Base-by-base conservation (phyloP, 2,113 vertebrate genomes). In the Rana temporaria region DNA sequence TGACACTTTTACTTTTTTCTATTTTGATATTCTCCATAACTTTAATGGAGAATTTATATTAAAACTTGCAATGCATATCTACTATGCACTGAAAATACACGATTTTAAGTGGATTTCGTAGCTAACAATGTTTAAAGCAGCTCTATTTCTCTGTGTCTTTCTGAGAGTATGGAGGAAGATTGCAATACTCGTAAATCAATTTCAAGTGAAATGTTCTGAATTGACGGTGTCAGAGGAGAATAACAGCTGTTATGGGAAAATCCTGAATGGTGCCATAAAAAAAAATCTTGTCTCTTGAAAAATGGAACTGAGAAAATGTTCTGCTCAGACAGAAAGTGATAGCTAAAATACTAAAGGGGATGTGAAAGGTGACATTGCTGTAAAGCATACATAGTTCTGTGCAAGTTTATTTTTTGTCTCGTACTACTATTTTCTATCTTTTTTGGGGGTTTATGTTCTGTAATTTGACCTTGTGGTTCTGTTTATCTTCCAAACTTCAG, bases 291-390 rank as follows among this genome's bases (percentile, higher is more conserved):
- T 24, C 20, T 62, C 32, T 52, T 19, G 4, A 38, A 62, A 80
- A 62, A 80, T 19, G 68, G 66, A 60, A 68, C 56, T 80, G 78
- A 70, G 38, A 70, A 62, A 42, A 70, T 62, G 56, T 52, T 62
- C 56, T 52, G 55, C 32, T 60, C 48, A 80, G 55, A 80, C 20
- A 71, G 32, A 78, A 67, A 65, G 42, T 20, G 19, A 78, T 78
- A 66, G 11, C 24, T 53, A 52, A 32, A 34, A 80, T 34, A 71
- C 17, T 57, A 69, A 79, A 80, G 34, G 17, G 67, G 78, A 80
- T 52, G 67, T 62, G 78, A 70, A 80, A 80, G 16, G 55, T 55
- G 55, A 52, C 20, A 66, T n/a, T 69, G 24, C 38, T 38, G 68
- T 42, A 60, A 42, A n/a, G 15, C 0, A 59, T 22, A 42, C 4